Percentiles rank a stretch among this genome's conserved stretches.
Conservation (phyloP, 64 coral and sea anemone genomes). For the Pocillopora damicornis region DNA sequence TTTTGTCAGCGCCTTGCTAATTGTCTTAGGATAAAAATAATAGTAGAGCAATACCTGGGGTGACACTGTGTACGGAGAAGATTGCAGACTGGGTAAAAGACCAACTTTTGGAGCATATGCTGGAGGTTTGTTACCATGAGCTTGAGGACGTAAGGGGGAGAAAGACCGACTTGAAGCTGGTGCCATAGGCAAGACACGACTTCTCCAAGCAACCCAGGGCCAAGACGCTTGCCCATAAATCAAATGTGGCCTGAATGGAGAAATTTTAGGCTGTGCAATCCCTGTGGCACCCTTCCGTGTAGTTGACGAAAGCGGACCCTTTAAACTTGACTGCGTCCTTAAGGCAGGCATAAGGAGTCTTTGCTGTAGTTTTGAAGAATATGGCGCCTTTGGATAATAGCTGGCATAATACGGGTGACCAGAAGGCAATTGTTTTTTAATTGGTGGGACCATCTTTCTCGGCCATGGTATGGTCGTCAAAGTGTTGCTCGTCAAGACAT, state of each 20-base stretch:
- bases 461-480: background rate
- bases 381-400: background rate
- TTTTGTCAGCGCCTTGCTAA: background rate
- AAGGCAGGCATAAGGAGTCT: background rate
- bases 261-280: background rate
- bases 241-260: slow-evolving; percentile 8
- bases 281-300: background rate
- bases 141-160: background rate
- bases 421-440: background rate
- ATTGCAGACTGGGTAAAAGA: background rate
- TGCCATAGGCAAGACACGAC: background rate
- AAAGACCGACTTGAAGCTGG: background rate
- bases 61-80: background rate
- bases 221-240: slow-evolving; percentile 23
- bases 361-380: background rate
- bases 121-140: background rate
- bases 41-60: slow-evolving; percentile 45
- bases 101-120: background rate
- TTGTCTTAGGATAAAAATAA: slow-evolving; percentile 36
- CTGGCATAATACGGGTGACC: background rate
- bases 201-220: slow-evolving; percentile 23
- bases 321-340: background rate
- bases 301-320: background rate
- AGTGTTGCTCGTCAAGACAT: background rate
- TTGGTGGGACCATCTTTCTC: background rate